Conservation (phyloP, 2,888 invertebrate species). For the Adelphocoris suturalis region DNA sequence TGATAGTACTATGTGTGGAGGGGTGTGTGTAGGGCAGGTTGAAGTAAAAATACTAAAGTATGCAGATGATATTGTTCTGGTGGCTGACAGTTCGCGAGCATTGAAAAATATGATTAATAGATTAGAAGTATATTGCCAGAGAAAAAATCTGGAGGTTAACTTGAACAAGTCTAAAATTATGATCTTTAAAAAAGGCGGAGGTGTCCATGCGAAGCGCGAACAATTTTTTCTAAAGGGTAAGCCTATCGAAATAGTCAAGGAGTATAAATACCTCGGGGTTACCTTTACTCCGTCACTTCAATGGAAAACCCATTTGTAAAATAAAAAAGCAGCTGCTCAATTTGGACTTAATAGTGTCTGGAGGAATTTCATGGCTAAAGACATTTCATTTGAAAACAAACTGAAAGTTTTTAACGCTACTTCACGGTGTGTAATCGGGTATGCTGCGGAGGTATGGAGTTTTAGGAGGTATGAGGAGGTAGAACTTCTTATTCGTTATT, state of each 20-base stretch:
- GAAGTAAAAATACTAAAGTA: background rate
- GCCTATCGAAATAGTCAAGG: background rate
- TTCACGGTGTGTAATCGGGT: background rate
- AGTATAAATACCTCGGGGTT: background rate
- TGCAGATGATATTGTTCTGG: conserved; percentile 18
- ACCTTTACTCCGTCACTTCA: background rate
- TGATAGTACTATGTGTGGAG: background rate
- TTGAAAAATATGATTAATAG: background rate
- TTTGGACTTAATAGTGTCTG: background rate
- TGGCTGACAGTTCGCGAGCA: background rate
- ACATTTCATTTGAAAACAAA: background rate
- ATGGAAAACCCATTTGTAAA: background rate
- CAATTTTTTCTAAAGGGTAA: background rate
- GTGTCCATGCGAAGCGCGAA: background rate
- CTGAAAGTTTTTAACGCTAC: conserved; percentile 28
- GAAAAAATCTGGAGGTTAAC: background rate
- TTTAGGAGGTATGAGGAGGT: background rate
- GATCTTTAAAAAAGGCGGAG: conserved; percentile 17
- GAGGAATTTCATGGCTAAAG: background rate
- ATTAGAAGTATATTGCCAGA: background rate
- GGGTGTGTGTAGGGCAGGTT: background rate
- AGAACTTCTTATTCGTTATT: background rate
- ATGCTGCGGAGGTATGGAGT: background rate
- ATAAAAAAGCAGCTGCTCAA: background rate
- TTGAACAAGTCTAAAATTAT: background rate